Percentiles rank a stretch among this genome's conserved stretches.
Evolutionary conservation across 64 coral and sea anemone species (phyloP).

Genomic region (Anthopleura sola): DNA sequence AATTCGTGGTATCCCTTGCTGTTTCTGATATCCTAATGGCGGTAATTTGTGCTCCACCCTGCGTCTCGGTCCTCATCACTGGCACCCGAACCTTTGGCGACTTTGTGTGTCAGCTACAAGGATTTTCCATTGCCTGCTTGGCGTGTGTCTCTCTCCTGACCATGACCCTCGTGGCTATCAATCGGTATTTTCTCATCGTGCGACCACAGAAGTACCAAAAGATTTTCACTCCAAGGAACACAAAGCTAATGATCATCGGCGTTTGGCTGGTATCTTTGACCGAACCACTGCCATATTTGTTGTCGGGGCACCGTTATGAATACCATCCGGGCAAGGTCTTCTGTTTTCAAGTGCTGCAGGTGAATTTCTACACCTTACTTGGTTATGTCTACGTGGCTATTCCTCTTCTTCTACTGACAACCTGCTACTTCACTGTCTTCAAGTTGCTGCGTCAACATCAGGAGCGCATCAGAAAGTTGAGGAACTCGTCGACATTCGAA

Average conservation of each 20-base stretch:
- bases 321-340: conserved; percentile 67
- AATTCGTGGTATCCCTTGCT: conserved; percentile 48
- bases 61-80: conserved; percentile 41
- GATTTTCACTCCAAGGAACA: conserved; percentile 36
- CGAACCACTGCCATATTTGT: conserved; percentile 52
- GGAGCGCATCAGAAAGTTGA: conserved; percentile 6
- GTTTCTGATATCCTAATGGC: conserved; percentile 56
- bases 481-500: not conserved
- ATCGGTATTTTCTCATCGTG: conserved; percentile 62
- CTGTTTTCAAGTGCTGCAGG: conserved; percentile 55
- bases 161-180: conserved; percentile 54
- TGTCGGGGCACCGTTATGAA: conserved; percentile 46
- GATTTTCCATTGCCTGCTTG: conserved; percentile 38
- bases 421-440: conserved; percentile 52
- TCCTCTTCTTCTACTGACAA: conserved; percentile 31
- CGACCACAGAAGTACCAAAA: conserved; percentile 52
- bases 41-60: conserved; percentile 46
- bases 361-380: conserved; percentile 57
- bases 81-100: conserved; percentile 48
- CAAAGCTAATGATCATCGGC: conserved; percentile 30
- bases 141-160: conserved; percentile 61
- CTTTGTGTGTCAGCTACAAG: conserved; percentile 60
- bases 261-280: conserved; percentile 47
- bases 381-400: conserved; percentile 51
- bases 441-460: conserved; percentile 28